Evolutionary conservation across 2,797 vertebrate species (phyloP).

Genomic region (Graptemys geographica): DNA sequence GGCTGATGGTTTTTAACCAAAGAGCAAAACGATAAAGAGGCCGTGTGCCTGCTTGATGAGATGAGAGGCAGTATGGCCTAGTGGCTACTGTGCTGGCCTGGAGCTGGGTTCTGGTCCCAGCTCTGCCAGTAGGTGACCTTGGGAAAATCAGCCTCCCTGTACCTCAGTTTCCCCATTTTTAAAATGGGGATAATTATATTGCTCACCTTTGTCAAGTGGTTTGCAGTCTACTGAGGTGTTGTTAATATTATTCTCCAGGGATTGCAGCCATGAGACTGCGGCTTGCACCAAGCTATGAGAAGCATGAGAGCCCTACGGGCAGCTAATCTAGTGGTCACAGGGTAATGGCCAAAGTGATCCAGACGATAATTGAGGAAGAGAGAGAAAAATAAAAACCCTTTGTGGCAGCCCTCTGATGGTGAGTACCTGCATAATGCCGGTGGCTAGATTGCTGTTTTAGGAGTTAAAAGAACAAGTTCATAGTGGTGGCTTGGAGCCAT

Average conservation of each 20-base stretch:
- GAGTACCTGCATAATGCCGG: not conserved
- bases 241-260: not conserved
- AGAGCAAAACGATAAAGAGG: not conserved
- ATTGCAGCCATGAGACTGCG: not conserved
- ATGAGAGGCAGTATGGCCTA: not conserved
- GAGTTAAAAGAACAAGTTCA: not conserved
- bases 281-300: too few species aligned
- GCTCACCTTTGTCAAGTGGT: not conserved
- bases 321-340: not conserved
- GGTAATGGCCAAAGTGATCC: not conserved
- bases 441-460: not conserved
- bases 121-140: not conserved
- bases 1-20: not conserved
- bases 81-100: not conserved
- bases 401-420: not conserved
- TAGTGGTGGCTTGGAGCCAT: accelerated
- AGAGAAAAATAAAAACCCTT: not conserved
- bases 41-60: not conserved
- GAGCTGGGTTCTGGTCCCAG: not conserved
- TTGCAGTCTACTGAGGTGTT: not conserved
- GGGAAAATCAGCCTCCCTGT: not conserved
- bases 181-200: not conserved
- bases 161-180: not conserved
- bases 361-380: not conserved
- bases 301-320: accelerated